Base-by-base conservation (phyloP, 1,140 invertebrate species). In the Meloidogyne exigua region DNA sequence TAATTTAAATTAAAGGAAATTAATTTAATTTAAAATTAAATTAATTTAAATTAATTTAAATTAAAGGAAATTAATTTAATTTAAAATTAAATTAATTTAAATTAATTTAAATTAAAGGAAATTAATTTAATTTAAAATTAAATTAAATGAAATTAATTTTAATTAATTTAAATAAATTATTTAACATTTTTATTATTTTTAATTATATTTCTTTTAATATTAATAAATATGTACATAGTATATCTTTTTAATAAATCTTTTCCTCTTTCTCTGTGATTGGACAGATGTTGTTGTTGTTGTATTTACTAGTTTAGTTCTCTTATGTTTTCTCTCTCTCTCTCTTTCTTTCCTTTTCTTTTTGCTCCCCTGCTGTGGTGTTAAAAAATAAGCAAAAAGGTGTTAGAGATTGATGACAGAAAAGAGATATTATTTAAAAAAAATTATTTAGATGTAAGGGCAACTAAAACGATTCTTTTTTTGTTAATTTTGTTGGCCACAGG, bases 391-490 rank as follows among this genome's bases (percentile, higher is more conserved):
- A 57, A n/a, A 57, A 57, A 57, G 3, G 18, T n/a, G 49, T 57
- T n/a, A 9, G 3, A 57, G 49, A 57, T 57, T 57, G 49, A 57
- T 57, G 49, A 57, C 49, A 57, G 18, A 10, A 39, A 39, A n/a
- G 2, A 57, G n/a, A n/a, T 5, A n/a, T 57, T 57, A n/a, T 18
- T n/a, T 57, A n/a, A 57, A 57, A n/a, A 57, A 57, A 7, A 7
- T 1, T 7, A n/a, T 57, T n/a, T 57, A 57, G 9, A 15, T 13
- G 12, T 15, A 44, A 44, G 49, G 49, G 49, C 4, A 57, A n/a
- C 49, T 57, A 57, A 57, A 57, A 57, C 49, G 49, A 44, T 44
- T n/a, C n/a, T n/a, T 57, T 57, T 57, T n/a, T n/a, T n/a, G n/a
- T n/a, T n/a, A n/a, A n/a, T n/a, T n/a, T n/a, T n/a, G 49, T 18